Conservation (phyloP, 2,113 vertebrate species). For the Prionailurus bengalensis region DNA sequence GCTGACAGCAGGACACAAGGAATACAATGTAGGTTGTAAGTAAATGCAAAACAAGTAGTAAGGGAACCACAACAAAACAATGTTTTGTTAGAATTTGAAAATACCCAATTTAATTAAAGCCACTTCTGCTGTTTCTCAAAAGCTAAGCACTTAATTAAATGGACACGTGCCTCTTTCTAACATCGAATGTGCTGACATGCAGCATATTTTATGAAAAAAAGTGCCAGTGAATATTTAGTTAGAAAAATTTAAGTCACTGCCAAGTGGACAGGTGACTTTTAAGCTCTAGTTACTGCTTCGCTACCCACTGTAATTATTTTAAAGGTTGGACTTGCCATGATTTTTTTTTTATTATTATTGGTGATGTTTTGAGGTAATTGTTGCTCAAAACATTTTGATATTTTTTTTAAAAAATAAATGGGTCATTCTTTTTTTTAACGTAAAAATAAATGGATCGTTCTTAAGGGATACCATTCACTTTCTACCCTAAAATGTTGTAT, state of each 20-base stretch:
- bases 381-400: conserved; percentile 49
- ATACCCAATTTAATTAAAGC: not conserved
- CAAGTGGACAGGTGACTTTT: not conserved
- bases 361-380: not conserved
- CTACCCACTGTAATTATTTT: conserved; percentile 41
- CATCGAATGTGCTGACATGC: conserved; percentile 47
- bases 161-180: conserved; percentile 38
- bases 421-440: not conserved
- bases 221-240: conserved; percentile 27
- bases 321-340: conserved; percentile 35
- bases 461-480: conserved; percentile 48
- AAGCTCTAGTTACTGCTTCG: conserved; percentile 52
- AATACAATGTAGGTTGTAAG: not conserved
- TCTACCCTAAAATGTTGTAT: not conserved
- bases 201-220: conserved; percentile 54
- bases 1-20: not conserved
- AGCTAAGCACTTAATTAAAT: conserved; percentile 43
- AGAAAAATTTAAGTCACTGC: conserved; percentile 47
- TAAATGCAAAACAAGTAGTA: not conserved
- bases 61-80: not conserved
- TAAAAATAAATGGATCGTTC: not conserved
- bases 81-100: not conserved
- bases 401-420: not conserved
- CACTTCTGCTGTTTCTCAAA: conserved; percentile 38
- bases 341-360: not conserved